Evolutionary conservation across 1,140 invertebrate genomes (phyloP).

Genomic region (Calycopis cecrops): DNA sequence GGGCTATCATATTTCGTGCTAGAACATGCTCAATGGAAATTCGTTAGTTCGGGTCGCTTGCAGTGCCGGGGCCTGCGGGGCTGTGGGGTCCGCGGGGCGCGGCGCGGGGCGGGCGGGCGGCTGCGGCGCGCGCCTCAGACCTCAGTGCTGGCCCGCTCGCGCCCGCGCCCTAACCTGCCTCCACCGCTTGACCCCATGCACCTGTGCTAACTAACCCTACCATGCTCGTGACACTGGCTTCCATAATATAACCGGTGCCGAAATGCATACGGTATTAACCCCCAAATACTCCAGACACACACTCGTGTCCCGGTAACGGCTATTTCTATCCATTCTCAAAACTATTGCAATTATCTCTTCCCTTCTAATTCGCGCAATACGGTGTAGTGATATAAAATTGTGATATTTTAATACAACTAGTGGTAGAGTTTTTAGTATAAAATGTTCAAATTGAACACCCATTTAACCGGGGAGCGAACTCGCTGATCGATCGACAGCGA

Average conservation of each 20-base stretch:
- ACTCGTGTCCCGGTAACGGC: too few relatives aligned
- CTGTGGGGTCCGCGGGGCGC: constrained; percentile 24
- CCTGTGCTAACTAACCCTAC: constrained; percentile 39
- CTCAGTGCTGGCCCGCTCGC: constrained; percentile 62
- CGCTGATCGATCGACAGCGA: constrained; percentile 62
- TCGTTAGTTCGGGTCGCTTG: neutral
- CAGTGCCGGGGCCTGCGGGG: constrained; percentile 5
- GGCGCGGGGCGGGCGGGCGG: constrained; percentile 47
- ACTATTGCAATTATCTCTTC: neutral
- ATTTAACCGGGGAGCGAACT: constrained; percentile 44
- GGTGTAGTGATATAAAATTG: constrained; percentile 1
- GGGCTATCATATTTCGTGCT: neutral
- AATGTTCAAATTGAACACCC: neutral
- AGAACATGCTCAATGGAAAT: constrained; percentile 7
- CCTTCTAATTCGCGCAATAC: neutral
- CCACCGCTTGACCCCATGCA: constrained; percentile 42
- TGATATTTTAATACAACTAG: neutral
- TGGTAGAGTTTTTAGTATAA: constrained; percentile 1
- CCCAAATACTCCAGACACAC: too few relatives aligned
- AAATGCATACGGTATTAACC: neutral
- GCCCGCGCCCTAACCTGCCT: constrained; percentile 65
- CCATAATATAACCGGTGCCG: constrained; percentile 7
- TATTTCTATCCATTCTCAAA: too few relatives aligned
- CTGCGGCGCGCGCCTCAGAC: constrained; percentile 50
- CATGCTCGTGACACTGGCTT: constrained; percentile 17